Evolutionary conservation across 2,797 vertebrate genomes (phyloP), one percentile per base, ranked within the genome.

Genomic region (Rachycentron canadum): DNA sequence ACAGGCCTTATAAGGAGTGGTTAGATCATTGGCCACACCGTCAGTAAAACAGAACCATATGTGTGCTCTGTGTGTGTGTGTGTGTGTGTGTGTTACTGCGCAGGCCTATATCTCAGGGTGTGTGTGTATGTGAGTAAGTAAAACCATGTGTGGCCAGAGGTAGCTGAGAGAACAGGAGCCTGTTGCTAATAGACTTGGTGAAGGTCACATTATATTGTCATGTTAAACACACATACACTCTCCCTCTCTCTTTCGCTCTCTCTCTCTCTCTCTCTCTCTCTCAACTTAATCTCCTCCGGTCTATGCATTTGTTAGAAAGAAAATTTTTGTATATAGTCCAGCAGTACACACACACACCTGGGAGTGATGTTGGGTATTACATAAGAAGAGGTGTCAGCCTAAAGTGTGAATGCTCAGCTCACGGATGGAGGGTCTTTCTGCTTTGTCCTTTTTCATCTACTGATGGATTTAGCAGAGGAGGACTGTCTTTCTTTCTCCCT

Each of bases 11-110:
- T 93, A 93, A 90, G 93, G 92, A 94, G 78, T 63, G 91, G 90
- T 92, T 94, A 92, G 93, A 93, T 94, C 93, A 94, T 87, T 90
- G 91, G 89, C 92, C 88, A 91, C 92, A 92, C 90, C 82, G 90
- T 92, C 84, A 81, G 89, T 85, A 92, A 92, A 94, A 91, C 86
- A 93, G 87, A 91, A 92, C 91, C 90, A 91, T 93, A 88, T 94
- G 93, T 92, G 87, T 68, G 59, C 32, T 55, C 47, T 71, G 70
- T 69, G 71, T 76, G 68, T 83, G 43, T 67, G 71, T 71, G 50
- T 59, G 71, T 82, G 73, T 80, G 59, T 82, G 72, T 69, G 76
- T 61, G 49, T 72, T 58, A 59, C 52, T 65, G 64, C 38, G 41
- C 40, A 67, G 63, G 50, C 71, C 52, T 85, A 79, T 86, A 76